These are phyloP conservation scores for Montipora cactus DNA, from an alignment of 64 coral and sea anemone genomes.

Conservation along the genomic window DNA sequence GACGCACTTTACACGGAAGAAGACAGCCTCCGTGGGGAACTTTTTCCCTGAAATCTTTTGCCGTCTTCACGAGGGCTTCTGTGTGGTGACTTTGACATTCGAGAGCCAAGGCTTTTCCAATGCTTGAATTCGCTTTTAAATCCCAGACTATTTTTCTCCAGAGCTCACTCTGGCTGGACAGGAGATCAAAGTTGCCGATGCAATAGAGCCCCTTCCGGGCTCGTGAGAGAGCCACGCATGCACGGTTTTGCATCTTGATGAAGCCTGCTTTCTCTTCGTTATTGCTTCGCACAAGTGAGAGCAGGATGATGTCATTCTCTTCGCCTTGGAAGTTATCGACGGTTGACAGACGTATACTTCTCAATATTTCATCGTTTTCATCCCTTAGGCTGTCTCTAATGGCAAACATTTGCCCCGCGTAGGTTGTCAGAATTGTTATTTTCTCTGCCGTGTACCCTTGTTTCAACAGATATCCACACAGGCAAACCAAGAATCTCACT, in stretches of 20 bases:
- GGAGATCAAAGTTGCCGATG: slow-evolving; percentile 86
- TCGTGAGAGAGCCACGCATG: slow-evolving; percentile 91
- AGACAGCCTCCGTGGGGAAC: slow-evolving; percentile 79
- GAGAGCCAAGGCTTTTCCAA: slow-evolving; percentile 62
- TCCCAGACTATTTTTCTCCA: slow-evolving; percentile 76
- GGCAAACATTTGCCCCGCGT: slow-evolving; percentile 83
- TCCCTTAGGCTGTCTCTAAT: slow-evolving; percentile 59
- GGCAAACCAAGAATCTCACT: slow-evolving; percentile 65
- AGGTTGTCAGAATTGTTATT: slow-evolving; percentile 89
- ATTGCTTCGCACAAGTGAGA: slow-evolving; percentile 94
- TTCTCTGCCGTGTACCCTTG: slow-evolving; percentile 73
- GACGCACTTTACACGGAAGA: slow-evolving; percentile 53
- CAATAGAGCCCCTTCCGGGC: slow-evolving; percentile 84
- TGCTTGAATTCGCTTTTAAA: neutral
- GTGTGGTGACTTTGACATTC: slow-evolving; percentile 72
- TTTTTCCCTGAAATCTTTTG: slow-evolving; percentile 66
- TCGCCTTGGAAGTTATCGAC: slow-evolving; percentile 97
- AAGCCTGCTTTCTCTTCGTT: slow-evolving; percentile 71
- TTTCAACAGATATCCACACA: slow-evolving; percentile 80
- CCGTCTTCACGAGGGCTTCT: neutral
- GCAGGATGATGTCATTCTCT: slow-evolving; percentile 91
- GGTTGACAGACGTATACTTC: slow-evolving; percentile 62
- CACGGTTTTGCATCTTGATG: slow-evolving; percentile 78
- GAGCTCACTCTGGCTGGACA: slow-evolving; percentile 72
- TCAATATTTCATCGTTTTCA: slow-evolving; percentile 29